These are phyloP conservation scores for Ecliptopera silaceata DNA, from an alignment of 2,888 invertebrate genomes.

Conservation along the genomic window DNA sequence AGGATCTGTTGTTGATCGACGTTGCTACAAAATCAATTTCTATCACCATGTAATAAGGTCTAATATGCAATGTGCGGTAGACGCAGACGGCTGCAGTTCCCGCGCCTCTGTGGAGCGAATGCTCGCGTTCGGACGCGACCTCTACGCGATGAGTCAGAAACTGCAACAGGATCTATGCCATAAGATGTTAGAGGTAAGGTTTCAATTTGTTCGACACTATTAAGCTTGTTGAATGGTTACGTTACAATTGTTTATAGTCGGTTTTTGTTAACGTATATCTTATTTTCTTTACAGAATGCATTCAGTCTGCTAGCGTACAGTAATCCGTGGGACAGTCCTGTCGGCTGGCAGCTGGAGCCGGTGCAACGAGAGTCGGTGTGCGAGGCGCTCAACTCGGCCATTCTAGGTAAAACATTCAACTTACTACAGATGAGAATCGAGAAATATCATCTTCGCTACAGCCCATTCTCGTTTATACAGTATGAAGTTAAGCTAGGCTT, in stretches of 20 bases:
- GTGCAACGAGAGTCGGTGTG: conserved; percentile 96
- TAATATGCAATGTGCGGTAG: conserved; percentile 28
- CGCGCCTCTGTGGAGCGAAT: conserved; percentile 95
- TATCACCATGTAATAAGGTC: background rate
- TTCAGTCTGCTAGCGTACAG: conserved; percentile 98
- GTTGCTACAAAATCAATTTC: conserved; percentile 3
- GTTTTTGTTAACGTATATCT: too few species aligned
- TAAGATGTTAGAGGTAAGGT: conserved; percentile 93
- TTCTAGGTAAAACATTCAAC: conserved; percentile 88
- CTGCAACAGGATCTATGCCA: conserved; percentile 91
- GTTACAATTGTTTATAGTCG: too few species aligned
- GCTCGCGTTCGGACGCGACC: conserved; percentile 96
- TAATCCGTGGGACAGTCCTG: conserved; percentile 98
- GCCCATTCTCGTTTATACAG: too few species aligned
- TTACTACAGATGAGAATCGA: too few species aligned
- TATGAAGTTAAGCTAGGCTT: too few species aligned
- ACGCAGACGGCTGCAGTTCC: conserved; percentile 79
- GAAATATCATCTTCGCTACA: too few species aligned
- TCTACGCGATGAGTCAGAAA: conserved; percentile 94
- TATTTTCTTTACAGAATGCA: conserved; percentile 89
- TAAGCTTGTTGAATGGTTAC: too few species aligned
- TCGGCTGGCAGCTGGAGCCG: conserved; percentile 98
- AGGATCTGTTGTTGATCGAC: conserved; percentile 17
- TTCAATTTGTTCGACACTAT: background rate
- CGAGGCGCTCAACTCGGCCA: conserved; percentile 98